Conservation (phyloP, 2,888 invertebrate genomes). For the Ophion slaviceki region DNA sequence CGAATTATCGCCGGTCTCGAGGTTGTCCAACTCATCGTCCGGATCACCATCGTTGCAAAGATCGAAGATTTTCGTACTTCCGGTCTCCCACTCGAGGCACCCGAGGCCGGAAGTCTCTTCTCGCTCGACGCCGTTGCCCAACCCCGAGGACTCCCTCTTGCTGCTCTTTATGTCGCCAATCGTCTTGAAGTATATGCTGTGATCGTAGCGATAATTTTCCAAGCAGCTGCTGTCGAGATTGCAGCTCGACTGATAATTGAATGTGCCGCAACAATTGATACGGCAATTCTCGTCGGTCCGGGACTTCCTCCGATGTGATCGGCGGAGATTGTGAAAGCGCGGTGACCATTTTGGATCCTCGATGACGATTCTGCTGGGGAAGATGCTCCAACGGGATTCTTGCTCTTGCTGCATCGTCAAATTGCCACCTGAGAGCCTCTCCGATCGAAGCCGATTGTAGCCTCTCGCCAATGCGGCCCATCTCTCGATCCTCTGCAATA, state of each 20-base stretch:
- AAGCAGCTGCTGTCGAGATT: slow-evolving; percentile 79
- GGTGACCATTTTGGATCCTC: slow-evolving; percentile 72
- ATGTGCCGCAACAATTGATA: slow-evolving; percentile 78
- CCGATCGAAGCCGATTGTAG: slow-evolving; percentile 79
- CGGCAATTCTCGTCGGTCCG: slow-evolving; percentile 73
- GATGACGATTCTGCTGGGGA: slow-evolving; percentile 72
- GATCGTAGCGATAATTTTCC: slow-evolving; percentile 80
- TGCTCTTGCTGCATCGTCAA: slow-evolving; percentile 76
- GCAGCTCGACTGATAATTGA: slow-evolving; percentile 79
- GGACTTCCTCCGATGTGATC: slow-evolving; percentile 68
- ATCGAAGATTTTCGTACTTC: slow-evolving; percentile 34
- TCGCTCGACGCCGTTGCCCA: slow-evolving; percentile 52
- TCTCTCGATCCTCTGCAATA: slow-evolving; percentile 79
- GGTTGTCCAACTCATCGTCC: not conserved
- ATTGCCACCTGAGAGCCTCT: slow-evolving; percentile 74
- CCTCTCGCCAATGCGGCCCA: slow-evolving; percentile 80
- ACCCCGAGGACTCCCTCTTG: slow-evolving; percentile 59
- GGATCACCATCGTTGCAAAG: not conserved
- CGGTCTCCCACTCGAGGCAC: slow-evolving; percentile 68
- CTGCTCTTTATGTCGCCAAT: slow-evolving; percentile 79
- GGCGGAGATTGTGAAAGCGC: slow-evolving; percentile 69
- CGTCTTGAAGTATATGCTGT: slow-evolving; percentile 82
- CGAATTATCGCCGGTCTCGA: not conserved
- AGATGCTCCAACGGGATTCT: slow-evolving; percentile 71
- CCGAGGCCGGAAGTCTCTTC: slow-evolving; percentile 66